A percentile compares a stretch with the other conserved stretches of the same genome.
phyloP scores from a whole-genome alignment of 2,888 invertebrate genomes.

The Stenurella melanura region DNA sequence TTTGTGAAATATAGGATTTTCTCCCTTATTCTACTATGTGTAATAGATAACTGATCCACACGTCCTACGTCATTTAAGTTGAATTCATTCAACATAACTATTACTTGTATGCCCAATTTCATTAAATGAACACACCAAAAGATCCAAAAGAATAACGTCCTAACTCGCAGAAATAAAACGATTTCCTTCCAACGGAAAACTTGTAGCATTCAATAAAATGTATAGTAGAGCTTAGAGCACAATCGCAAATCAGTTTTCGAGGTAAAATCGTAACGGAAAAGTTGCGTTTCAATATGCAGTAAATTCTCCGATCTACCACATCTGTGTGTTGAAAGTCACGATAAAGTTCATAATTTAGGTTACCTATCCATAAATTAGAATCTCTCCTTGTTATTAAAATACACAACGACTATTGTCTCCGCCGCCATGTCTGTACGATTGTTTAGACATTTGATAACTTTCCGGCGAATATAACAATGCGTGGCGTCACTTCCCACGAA shows the following conservation, averaged over 20 bases:
- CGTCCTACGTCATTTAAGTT: too few relatives aligned
- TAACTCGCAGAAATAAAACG: slow-evolving; percentile 1
- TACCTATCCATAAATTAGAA: slow-evolving; percentile 21
- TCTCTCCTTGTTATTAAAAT: background rate
- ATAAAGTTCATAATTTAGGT: slow-evolving; percentile 8
- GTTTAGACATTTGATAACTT: slow-evolving; percentile 47
- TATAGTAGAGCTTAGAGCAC: slow-evolving; percentile 12
- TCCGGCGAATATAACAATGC: slow-evolving; percentile 46
- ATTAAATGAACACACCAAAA: background rate
- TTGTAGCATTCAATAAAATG: slow-evolving; percentile 8
- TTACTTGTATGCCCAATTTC: too few relatives aligned
- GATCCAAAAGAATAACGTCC: background rate
- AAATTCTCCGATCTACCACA: slow-evolving; percentile 20
- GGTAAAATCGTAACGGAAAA: slow-evolving; percentile 10
- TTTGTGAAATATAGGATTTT: too few relatives aligned
- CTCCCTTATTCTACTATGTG: too few relatives aligned
- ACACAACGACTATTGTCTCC: slow-evolving; percentile 8
- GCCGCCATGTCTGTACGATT: slow-evolving; percentile 27
- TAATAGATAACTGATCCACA: too few relatives aligned
- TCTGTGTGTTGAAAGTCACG: slow-evolving; percentile 5
- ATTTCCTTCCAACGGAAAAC: background rate
- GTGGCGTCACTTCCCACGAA: slow-evolving; percentile 52
- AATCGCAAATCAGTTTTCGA: slow-evolving; percentile 33
- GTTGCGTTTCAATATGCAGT: slow-evolving; percentile 36
- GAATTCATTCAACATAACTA: too few relatives aligned